Conservation (phyloP, 2,888 invertebrate genomes). For the Myathropa florea region DNA sequence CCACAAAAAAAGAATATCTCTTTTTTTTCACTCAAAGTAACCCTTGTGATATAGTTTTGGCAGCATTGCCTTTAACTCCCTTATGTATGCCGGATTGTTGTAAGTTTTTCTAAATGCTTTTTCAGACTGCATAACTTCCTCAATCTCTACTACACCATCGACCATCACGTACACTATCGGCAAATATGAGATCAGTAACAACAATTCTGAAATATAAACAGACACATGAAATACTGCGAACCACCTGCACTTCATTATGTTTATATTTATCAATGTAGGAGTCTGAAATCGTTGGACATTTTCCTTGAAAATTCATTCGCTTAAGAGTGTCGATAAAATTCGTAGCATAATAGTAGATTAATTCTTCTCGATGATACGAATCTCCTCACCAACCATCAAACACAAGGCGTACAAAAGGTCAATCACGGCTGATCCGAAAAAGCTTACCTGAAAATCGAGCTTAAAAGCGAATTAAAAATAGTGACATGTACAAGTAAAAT, state of each 20-base stretch:
- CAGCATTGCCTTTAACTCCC: conserved; percentile 66
- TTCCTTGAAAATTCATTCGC: conserved; percentile 71
- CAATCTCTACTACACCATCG: not conserved
- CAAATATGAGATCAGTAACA: not conserved
- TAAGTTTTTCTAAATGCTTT: not conserved
- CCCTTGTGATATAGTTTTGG: conserved; percentile 52
- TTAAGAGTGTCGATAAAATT: conserved; percentile 71
- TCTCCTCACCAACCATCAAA: conserved; percentile 71
- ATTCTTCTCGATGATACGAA: conserved; percentile 72
- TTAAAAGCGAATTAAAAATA: not conserved
- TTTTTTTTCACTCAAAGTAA: not conserved
- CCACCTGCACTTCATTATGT: not conserved
- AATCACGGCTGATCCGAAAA: conserved; percentile 70
- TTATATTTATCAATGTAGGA: conserved; percentile 63
- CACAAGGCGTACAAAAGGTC: conserved; percentile 74
- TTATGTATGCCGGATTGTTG: conserved; percentile 50
- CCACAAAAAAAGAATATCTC: no score
- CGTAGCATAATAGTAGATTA: conserved; percentile 72
- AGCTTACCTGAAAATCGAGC: conserved; percentile 75
- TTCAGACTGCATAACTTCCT: not conserved
- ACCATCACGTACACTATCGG: not conserved
- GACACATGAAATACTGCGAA: not conserved
- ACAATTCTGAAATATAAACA: conserved; percentile 8
- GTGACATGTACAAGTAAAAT: no score
- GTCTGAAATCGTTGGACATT: conserved; percentile 68